Evolutionary conservation across 2,113 vertebrate species (phyloP).

Genomic region (Prunella fulvescens): DNA sequence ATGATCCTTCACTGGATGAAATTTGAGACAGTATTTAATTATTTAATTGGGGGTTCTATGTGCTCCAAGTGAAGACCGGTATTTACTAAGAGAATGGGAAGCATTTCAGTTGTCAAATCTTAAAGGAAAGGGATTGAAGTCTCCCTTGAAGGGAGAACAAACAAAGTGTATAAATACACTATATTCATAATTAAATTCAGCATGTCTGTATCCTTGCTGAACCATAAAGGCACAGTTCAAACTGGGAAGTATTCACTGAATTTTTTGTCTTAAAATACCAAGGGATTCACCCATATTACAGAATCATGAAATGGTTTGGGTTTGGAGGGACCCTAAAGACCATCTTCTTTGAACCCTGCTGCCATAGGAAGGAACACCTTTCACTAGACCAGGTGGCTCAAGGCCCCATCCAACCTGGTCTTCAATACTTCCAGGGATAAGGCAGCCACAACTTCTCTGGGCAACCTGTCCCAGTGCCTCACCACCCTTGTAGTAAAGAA

Average conservation of each 20-base stretch:
- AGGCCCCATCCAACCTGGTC: not conserved
- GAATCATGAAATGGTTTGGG: not conserved
- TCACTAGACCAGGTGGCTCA: not conserved
- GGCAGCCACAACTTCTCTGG: not conserved
- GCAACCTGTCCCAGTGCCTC: not conserved
- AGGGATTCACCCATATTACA: not conserved
- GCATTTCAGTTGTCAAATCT: not conserved
- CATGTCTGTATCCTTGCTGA: not conserved
- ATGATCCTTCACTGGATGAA: not conserved
- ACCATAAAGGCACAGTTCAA: not conserved
- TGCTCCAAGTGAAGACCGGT: not conserved
- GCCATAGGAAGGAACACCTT: not conserved
- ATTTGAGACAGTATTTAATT: not conserved
- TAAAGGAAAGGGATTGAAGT: not conserved
- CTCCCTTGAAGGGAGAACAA: not conserved
- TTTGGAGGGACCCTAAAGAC: not conserved
- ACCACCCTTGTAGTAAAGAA: not conserved
- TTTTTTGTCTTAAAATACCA: not conserved
- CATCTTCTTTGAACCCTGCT: not conserved
- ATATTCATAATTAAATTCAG: not conserved
- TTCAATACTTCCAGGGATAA: not conserved
- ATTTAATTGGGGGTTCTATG: not conserved
- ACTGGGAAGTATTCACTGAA: not conserved
- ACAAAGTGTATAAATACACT: not conserved
- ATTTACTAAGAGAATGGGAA: not conserved